Evolutionary conservation across 2,113 vertebrate genomes (phyloP).

Genomic region (Coryphaenoides rupestris): DNA sequence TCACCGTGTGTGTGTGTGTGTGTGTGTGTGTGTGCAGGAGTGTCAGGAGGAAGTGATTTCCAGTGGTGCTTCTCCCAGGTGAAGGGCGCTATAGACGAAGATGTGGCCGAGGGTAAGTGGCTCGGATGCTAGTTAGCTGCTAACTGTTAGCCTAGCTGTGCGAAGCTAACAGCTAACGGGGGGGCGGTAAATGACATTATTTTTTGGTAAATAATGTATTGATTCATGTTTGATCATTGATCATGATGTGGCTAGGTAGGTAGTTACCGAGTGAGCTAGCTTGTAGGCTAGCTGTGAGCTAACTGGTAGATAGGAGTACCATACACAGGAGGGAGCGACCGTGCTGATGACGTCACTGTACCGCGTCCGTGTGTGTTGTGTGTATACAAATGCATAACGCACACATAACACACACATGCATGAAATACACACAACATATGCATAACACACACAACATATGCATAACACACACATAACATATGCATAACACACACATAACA

Average conservation of each 20-base stretch:
- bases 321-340: constrained; percentile 64
- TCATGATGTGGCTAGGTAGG: constrained; percentile 32
- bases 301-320: constrained; percentile 50
- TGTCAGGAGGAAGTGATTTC: constrained; percentile 72
- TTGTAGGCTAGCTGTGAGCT: constrained; percentile 55
- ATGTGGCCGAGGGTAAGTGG: constrained; percentile 74
- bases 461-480: too few relatives aligned
- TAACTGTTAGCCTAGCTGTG: constrained; percentile 24
- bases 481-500: too few relatives aligned
- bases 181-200: too few relatives aligned
- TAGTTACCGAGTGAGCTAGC: constrained; percentile 57
- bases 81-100: constrained; percentile 73
- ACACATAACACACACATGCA: too few relatives aligned
- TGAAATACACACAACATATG: too few relatives aligned
- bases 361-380: constrained; percentile 67
- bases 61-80: constrained; percentile 75
- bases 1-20: too few relatives aligned
- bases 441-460: too few relatives aligned
- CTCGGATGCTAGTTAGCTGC: too few relatives aligned
- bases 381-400: constrained; percentile 18
- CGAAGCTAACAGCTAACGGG: too few relatives aligned
- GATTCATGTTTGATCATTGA: too few relatives aligned
- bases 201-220: too few relatives aligned
- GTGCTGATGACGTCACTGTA: constrained; percentile 65
- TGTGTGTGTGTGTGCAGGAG: constrained; percentile 55